Percentiles rank a stretch among this genome's conserved stretches.
Evolutionary conservation across 1,140 invertebrate species (phyloP).

Genomic region (Tribolium madens): DNA sequence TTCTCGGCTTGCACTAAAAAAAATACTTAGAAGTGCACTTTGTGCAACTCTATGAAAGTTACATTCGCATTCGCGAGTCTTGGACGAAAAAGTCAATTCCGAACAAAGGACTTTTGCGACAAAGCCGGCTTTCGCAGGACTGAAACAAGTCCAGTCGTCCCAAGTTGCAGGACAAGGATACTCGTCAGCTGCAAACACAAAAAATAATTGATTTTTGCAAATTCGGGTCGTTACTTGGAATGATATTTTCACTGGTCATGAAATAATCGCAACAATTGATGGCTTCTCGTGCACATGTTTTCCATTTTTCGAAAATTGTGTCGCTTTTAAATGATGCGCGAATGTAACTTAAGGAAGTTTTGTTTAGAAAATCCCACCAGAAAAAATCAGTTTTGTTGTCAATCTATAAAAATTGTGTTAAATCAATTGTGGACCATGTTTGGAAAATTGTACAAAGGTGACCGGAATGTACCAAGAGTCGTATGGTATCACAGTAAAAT

Average conservation of each 20-base stretch:
- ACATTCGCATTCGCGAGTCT: background rate
- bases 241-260: conserved; percentile 53
- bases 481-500: background rate
- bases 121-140: conserved; percentile 58
- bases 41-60: background rate
- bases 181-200: conserved; percentile 50
- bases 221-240: conserved; percentile 4
- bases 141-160: conserved; percentile 71
- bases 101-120: background rate
- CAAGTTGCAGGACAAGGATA: conserved; percentile 66
- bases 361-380: conserved; percentile 52
- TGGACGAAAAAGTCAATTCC: background rate
- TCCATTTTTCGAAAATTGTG: conserved; percentile 52
- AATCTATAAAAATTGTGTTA: background rate
- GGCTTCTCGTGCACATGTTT: conserved; percentile 53
- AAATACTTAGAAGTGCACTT: background rate
- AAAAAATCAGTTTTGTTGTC: conserved; percentile 33
- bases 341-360: conserved; percentile 40
- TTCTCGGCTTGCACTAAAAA: background rate
- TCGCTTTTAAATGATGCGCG: conserved; percentile 49
- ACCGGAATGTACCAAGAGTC: background rate
- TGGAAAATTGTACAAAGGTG: background rate
- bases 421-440: too few species aligned
- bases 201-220: conserved; percentile 12
- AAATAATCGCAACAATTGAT: conserved; percentile 53